These are phyloP conservation scores for Dendropsophus ebraccatus DNA, from an alignment of 2,113 vertebrate genomes.

Conservation along the genomic window DNA sequence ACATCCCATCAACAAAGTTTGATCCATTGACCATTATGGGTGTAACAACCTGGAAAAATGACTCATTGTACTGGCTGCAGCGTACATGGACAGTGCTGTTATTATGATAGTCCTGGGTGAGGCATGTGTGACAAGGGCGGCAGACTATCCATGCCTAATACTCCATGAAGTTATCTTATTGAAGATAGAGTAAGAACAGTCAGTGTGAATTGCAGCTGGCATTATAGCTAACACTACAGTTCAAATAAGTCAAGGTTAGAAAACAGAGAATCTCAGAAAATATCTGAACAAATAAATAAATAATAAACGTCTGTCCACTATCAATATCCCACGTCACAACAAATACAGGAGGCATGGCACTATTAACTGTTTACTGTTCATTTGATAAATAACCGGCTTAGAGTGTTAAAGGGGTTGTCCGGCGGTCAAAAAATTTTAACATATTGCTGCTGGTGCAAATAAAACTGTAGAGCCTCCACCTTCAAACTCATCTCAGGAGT, in stretches of 20 bases:
- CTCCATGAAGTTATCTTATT: neutral
- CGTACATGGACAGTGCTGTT: neutral
- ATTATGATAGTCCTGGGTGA: neutral
- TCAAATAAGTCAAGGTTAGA: neutral
- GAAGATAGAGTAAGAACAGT: too few relatives aligned
- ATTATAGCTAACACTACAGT: neutral
- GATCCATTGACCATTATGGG: neutral
- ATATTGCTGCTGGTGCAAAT: too few relatives aligned
- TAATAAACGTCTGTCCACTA: neutral
- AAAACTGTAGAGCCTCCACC: too few relatives aligned
- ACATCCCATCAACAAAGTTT: neutral
- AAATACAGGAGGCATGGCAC: neutral
- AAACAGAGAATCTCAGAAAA: neutral
- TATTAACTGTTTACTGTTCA: too few relatives aligned
- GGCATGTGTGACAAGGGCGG: neutral
- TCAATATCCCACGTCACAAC: too few relatives aligned
- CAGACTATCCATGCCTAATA: neutral
- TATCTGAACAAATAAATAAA: neutral
- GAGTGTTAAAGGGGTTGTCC: too few relatives aligned
- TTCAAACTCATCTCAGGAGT: too few relatives aligned
- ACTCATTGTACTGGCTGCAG: neutral
- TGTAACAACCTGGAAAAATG: neutral
- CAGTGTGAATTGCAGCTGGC: too few relatives aligned
- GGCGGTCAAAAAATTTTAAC: too few relatives aligned
- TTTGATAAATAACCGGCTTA: too few relatives aligned